Evolutionary conservation across 1,140 invertebrate species (phyloP).

Genomic region (Pogonomyrmex californicus): DNA sequence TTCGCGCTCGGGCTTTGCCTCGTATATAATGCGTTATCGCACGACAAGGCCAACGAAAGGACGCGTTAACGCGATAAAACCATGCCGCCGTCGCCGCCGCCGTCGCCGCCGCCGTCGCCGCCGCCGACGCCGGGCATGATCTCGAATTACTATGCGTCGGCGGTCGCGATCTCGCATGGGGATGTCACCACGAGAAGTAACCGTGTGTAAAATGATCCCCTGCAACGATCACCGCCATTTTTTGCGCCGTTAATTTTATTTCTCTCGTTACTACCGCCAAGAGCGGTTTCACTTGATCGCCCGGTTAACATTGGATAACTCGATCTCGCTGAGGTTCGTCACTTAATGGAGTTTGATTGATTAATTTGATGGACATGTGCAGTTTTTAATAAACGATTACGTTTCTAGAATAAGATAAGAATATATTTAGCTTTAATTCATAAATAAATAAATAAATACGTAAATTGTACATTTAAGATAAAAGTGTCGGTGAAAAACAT

Average conservation of each 20-base stretch:
- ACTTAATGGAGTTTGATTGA: constrained; percentile 5
- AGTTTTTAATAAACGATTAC: not conserved
- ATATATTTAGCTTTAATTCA: not conserved
- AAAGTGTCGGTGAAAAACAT: not conserved
- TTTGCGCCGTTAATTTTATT: constrained; percentile 57
- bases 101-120: not conserved
- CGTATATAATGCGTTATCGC: constrained; percentile 43
- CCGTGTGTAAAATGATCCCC: constrained; percentile 59
- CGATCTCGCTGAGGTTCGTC: constrained; percentile 20
- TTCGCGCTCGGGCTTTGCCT: not conserved
- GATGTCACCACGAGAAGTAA: constrained; percentile 30
- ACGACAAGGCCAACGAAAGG: constrained; percentile 28
- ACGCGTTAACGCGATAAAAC: constrained; percentile 72
- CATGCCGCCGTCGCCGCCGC: constrained; percentile 5
- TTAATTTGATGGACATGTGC: not conserved
- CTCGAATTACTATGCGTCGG: constrained; percentile 72
- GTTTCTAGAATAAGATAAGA: not conserved
- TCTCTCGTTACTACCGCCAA: constrained; percentile 45
- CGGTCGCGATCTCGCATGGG: constrained; percentile 57
- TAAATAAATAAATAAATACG: not conserved
- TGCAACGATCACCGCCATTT: constrained; percentile 39
- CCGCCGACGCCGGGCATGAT: constrained; percentile 35
- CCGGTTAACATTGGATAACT: constrained; percentile 13
- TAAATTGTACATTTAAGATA: not conserved
- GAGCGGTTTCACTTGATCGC: constrained; percentile 37